Percentiles rank a stretch among this genome's conserved stretches.
These are phyloP conservation scores for Nematostella vectensis DNA, from an alignment of 92 coral and sea anemone genomes.

Conservation along the genomic window DNA sequence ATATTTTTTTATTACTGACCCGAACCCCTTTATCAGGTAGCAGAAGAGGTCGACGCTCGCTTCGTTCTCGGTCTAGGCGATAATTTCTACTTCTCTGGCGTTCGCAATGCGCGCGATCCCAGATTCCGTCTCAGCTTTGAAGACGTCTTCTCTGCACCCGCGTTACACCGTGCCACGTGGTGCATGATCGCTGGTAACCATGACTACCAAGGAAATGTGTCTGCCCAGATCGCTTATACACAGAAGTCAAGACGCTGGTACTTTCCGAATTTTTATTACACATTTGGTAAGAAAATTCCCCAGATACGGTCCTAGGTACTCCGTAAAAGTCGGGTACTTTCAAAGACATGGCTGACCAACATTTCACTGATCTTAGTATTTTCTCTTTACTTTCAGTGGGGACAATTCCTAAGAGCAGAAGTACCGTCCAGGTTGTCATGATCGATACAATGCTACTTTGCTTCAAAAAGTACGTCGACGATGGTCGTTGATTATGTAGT, in stretches of 20 bases:
- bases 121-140: constrained; percentile 70
- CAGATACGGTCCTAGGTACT: too few relatives aligned
- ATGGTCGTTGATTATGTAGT: too few relatives aligned
- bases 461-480: constrained; percentile 38
- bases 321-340: too few relatives aligned
- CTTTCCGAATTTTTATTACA: constrained; percentile 71
- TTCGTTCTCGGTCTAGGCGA: constrained; percentile 77
- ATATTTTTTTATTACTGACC: too few relatives aligned
- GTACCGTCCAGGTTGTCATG: constrained; percentile 71
- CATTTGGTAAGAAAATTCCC: constrained; percentile 68
- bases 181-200: constrained; percentile 97
- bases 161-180: constrained; percentile 67
- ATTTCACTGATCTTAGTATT: too few relatives aligned
- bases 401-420: constrained; percentile 49
- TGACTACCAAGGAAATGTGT: constrained; percentile 71
- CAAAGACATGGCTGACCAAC: too few relatives aligned
- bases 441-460: constrained; percentile 80
- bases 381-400: too few relatives aligned
- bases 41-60: constrained; percentile 30
- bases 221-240: constrained; percentile 84
- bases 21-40: too few relatives aligned
- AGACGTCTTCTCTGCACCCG: constrained; percentile 54
- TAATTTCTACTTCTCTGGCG: constrained; percentile 84
- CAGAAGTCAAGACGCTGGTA: constrained; percentile 72
- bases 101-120: constrained; percentile 51